Evolutionary conservation across 2,797 vertebrate species (phyloP), one percentile per base, ranked within the genome.

Genomic region (Nyctalus aviator): DNA sequence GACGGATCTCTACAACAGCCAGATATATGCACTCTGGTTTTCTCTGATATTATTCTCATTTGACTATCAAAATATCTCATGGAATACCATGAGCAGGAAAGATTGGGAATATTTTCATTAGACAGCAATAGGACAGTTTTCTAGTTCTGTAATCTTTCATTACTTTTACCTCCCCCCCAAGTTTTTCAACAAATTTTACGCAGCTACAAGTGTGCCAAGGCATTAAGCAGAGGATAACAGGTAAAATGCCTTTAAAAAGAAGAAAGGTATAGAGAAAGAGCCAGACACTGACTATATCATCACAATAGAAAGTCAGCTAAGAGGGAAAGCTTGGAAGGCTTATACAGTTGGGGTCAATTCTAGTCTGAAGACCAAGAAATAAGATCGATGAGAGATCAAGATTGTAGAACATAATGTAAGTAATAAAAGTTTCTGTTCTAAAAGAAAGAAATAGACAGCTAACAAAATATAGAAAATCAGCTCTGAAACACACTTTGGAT

Each of bases 111-210:
- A 35, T 75, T 41, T 57, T 83, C 64, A 73, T 48, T 91, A 59
- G 77, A 50, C 79, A 73, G 48, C 35, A 72, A 6, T 53, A 50
- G 85, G 83, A 37, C 37, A 41, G 30, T 84, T 91, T 87, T 84
- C 72, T 71, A 64, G 75, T 71, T 82, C 69, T 92, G 1, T 90
- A 35, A 48, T 79, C 73, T 64, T 81, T 90, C 71, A 62, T 88
- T 90, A 27, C 44, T 92, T 93, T 20, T 57, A 3, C 35, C 35
- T 59, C 1, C 23, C 13, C 27, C 27, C 6, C 12, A 27, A 30
- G 6, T 13, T 77, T 64, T 72, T 72, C 83, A 21, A 66, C 20
- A 72, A 71, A 81, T 55, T 95, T 88, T 87, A 91, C 2, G 20
- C 48, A 82, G 14, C 59, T 73, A 78, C 32, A 41, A 48, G 11